A percentile compares a stretch with the other conserved stretches of the same genome.
Conservation (phyloP, 1,140 invertebrate genomes). For the Lepidurus packardi region DNA sequence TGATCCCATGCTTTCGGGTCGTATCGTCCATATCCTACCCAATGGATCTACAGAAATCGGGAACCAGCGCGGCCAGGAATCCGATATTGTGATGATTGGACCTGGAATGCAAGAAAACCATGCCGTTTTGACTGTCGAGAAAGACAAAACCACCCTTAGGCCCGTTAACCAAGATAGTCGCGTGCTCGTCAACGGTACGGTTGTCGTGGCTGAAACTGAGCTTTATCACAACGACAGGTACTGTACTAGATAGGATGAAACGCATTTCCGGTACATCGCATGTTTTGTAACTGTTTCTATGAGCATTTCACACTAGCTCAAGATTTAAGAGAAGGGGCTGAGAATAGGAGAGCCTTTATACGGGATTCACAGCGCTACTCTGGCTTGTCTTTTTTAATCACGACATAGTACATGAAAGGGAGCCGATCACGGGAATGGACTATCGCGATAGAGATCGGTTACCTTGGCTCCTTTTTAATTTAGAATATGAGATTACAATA, state of each 20-base stretch:
- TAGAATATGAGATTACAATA: too few relatives aligned
- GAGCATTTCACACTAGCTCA: too few relatives aligned
- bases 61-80: constrained; percentile 45
- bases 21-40: constrained; percentile 53
- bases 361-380: too few relatives aligned
- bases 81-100: constrained; percentile 51
- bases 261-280: too few relatives aligned
- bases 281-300: too few relatives aligned
- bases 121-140: constrained; percentile 47
- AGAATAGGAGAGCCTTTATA: too few relatives aligned
- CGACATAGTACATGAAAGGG: too few relatives aligned
- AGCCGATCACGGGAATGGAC: too few relatives aligned
- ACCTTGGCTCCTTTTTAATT: too few relatives aligned
- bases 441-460: too few relatives aligned
- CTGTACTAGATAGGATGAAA: background rate
- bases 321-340: too few relatives aligned
- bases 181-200: constrained; percentile 49
- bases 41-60: constrained; percentile 49
- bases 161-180: constrained; percentile 47
- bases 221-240: constrained; percentile 56
- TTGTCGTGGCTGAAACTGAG: constrained; percentile 43
- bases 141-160: constrained; percentile 48
- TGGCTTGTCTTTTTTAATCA: too few relatives aligned
- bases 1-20: constrained; percentile 53
- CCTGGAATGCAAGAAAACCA: constrained; percentile 54